A percentile compares a stretch with the other conserved stretches of the same genome.
phyloP scores from a whole-genome alignment of 2,113 vertebrate species.

The Delphinus delphis region DNA sequence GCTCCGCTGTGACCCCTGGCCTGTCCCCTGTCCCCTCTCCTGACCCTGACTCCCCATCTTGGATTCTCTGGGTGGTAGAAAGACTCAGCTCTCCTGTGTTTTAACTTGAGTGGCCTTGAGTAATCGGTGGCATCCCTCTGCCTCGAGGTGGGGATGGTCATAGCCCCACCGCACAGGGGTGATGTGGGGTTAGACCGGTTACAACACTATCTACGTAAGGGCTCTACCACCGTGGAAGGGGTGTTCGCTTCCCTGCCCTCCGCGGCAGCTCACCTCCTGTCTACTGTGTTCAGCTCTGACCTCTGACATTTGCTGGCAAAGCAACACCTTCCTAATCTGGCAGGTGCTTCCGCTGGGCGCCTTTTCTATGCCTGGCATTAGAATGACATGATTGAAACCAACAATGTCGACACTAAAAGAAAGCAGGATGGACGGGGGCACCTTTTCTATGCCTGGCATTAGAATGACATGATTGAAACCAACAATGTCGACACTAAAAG shows the following conservation, averaged over 20 bases:
- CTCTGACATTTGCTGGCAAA: neutral
- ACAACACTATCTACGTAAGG: rapidly evolving
- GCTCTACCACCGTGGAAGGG: rapidly evolving
- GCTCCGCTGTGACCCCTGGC: rapidly evolving
- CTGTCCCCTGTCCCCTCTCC: neutral
- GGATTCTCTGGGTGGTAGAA: no score
- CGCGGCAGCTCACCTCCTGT: neutral
- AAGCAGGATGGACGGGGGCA: neutral
- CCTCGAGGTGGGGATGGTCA: neutral
- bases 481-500: neutral
- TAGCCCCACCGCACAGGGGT: neutral
- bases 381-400: neutral
- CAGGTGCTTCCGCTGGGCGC: neutral
- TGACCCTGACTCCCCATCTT: neutral
- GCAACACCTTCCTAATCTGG: neutral
- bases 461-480: neutral
- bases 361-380: neutral
- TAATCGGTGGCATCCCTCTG: rapidly evolving
- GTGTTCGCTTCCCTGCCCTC: rapidly evolving
- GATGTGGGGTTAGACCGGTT: rapidly evolving
- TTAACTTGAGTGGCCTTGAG: neutral
- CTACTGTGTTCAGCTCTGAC: rapidly evolving
- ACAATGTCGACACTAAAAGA: neutral
- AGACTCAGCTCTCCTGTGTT: neutral
- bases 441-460: neutral